These are phyloP conservation scores for Glyphotaelius pellucidus DNA, from an alignment of 2,888 invertebrate species.

Conservation along the genomic window DNA sequence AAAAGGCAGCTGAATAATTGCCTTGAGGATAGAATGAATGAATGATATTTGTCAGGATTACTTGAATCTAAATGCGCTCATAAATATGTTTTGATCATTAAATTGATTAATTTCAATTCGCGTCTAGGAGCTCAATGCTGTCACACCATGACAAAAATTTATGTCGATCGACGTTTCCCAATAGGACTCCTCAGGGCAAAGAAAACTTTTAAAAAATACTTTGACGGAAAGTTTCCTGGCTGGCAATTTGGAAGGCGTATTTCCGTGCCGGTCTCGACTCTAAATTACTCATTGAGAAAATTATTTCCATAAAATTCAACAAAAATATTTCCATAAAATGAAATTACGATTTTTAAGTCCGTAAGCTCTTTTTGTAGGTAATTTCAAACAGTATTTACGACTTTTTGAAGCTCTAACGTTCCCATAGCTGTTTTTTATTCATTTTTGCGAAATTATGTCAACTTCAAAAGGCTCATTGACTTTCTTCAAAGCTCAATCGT, in stretches of 20 bases:
- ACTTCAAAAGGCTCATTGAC: not conserved
- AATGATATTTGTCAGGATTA: not conserved
- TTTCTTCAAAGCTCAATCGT: not conserved
- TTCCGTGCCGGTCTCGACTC: not conserved
- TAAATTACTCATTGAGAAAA: conserved; percentile 2
- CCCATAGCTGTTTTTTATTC: not conserved
- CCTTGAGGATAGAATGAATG: not conserved
- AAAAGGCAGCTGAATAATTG: not conserved
- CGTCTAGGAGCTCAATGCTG: not conserved
- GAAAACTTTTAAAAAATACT: not conserved
- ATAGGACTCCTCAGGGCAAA: not conserved
- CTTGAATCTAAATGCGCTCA: not conserved
- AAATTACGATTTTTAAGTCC: not conserved
- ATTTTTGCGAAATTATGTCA: not conserved
- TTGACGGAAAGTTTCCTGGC: not conserved
- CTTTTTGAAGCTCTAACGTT: not conserved
- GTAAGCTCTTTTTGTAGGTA: not conserved
- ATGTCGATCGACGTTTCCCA: not conserved
- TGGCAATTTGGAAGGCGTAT: not conserved
- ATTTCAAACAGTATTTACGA: not conserved
- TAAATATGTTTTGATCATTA: not conserved
- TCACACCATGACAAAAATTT: not conserved
- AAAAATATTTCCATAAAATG: not conserved
- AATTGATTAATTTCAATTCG: not conserved
- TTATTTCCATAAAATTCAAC: conserved; percentile 2